Evolutionary conservation across 2,113 vertebrate genomes (phyloP), one percentile per base, ranked within the genome.

Genomic region (Tenrec ecaudatus): DNA sequence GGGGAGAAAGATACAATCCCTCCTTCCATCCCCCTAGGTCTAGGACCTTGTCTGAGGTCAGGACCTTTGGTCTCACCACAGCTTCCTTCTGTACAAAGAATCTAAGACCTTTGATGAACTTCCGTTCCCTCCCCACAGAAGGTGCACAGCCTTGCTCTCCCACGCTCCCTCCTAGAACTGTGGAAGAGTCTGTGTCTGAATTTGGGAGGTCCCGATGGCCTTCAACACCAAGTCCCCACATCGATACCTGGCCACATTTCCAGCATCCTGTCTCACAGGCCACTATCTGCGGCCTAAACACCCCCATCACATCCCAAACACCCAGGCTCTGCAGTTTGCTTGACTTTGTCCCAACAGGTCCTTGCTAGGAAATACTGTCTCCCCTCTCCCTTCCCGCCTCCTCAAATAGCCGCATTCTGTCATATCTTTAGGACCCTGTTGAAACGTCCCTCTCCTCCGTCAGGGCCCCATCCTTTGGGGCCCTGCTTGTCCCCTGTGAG

Each of bases 371-470:
- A 53, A 58, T 81, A 31, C 53, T 77, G 20, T 36, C 31, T 73
- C 53, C 79, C 40, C 14, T 66, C 31, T 2, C 19, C 23, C 43
- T 17, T 23, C 60, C 14, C 58, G 47, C 58, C 76, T 86, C 9
- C 66, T 94, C 68, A 91, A 60, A 83, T 1, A 36, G 80, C 84
- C 64, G 12, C 6, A 62, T 73, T 27, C 68, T 77, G n/a, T 93
- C n/a, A 58, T 81, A 86, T 91, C 66, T 76, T 80, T 76, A 29
- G 38, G n/a, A 71, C 8, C 10, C 3, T 43, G 9, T 66, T 66
- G 75, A 78, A 77, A 90, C 31, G n/a, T 27, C 14, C 5, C 79
- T 3, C 87, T 27, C 53, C 40, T 53, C 40, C 62, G 15, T 57
- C 68, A 40, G 25, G 53, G 64, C 58, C 14, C 60, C 23, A 22